Base-by-base conservation (phyloP, 2,888 invertebrate genomes). In the Adela reaumurella region DNA sequence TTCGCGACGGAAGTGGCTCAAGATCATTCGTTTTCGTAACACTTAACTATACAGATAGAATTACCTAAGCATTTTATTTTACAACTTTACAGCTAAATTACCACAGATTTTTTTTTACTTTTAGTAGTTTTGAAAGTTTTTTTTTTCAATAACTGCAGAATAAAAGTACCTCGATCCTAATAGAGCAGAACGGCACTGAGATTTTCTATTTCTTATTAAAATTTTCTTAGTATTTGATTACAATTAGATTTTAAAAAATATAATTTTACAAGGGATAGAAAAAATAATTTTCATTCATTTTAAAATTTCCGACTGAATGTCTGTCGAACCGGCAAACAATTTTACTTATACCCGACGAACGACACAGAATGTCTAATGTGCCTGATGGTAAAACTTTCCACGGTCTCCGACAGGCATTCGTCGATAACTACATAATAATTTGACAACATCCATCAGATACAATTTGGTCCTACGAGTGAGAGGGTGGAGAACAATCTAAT, bases 31-130 rank as follows among this genome's bases (percentile, higher is more conserved):
- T 49, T 29, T 41, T 46, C 18, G 29, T 44, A 47, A 50, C 11
- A 20, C 42, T 43, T 49, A 49, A 52, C 49, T 49, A 50, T 10
- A 52, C 49, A 50, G 49, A 51, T 51, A 50, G 19, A 47, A 47
- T 51, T 49, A 45, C 18, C 47, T 50, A 43, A 49, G 42, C 42
- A 49, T 46, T 44, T 50, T 45, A 17, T 11, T 29, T 18, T 46
- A 51, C 16, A 47, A 43, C 45, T 45, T 24, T 28, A 35, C 14
- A 3, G 3, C 35, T 35, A 35, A 35, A 8, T 35, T 35, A 35
- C 35, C 35, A 35, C 35, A 35, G 35, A 24, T 24, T 35, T 35
- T 35, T 35, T 35, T 35, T 35, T 35, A 35, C 35, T 14, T 35
- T 35, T 35, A 35, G 11, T 35, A 3, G n/a, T 35, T 35, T 35